These are phyloP conservation scores for Penelope pileata DNA, from an alignment of 2,113 vertebrate genomes.

Conservation along the genomic window DNA sequence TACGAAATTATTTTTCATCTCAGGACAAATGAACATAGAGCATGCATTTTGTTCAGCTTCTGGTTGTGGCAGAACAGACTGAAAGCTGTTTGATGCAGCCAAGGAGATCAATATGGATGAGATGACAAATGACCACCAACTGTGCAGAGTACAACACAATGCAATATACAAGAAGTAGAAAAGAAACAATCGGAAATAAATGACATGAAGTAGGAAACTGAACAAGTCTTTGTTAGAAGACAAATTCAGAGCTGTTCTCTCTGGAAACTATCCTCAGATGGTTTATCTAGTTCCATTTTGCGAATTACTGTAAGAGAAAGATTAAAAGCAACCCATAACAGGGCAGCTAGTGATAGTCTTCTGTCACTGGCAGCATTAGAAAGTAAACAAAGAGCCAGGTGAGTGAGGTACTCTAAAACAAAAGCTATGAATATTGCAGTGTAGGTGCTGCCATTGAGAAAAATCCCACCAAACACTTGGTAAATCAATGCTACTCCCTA, in stretches of 20 bases:
- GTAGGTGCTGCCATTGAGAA: background rate
- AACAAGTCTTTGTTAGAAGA: background rate
- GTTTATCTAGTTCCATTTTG: no score
- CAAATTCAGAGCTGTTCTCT: background rate
- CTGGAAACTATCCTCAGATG: background rate
- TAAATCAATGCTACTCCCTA: background rate
- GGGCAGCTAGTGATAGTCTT: background rate
- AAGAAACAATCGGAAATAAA: constrained; percentile 14
- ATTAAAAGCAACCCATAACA: background rate
- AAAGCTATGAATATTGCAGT: background rate
- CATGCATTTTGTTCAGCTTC: background rate
- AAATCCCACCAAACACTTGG: background rate
- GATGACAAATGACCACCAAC: constrained; percentile 40
- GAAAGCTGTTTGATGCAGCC: constrained; percentile 1
- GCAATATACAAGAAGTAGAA: background rate
- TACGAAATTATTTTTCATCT: background rate
- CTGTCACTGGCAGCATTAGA: background rate
- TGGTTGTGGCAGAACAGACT: background rate
- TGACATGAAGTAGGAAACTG: background rate
- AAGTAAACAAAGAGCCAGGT: background rate
- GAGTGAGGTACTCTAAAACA: background rate
- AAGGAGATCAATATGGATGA: constrained; percentile 21
- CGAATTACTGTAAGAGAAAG: background rate
- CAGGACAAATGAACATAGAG: background rate
- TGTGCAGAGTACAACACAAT: background rate